A percentile compares a stretch with the other conserved stretches of the same genome.
Conservation (phyloP, 2,113 vertebrate genomes). For the Mungos mungo region DNA sequence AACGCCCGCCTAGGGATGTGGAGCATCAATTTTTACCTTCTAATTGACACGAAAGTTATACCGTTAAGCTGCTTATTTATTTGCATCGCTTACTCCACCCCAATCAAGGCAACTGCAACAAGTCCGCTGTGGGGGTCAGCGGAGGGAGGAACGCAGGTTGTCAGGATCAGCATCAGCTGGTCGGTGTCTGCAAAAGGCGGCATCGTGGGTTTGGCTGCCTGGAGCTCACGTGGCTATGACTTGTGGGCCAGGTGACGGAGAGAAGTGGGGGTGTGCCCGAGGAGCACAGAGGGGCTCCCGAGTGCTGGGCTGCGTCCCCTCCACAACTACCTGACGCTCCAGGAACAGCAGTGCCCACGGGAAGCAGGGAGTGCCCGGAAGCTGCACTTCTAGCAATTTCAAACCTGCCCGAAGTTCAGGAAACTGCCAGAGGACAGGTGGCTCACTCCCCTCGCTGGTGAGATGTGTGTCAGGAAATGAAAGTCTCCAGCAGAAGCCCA, state of each 20-base stretch:
- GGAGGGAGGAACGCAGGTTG: neutral
- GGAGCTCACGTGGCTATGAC: accelerated
- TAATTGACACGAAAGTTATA: neutral
- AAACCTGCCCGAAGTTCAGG: neutral
- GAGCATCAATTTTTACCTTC: neutral
- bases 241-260: neutral
- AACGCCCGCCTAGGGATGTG: neutral
- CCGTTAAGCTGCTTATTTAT: neutral
- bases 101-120: neutral
- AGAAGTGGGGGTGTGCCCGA: neutral
- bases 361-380: neutral
- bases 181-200: neutral
- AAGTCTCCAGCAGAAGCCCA: too few species aligned
- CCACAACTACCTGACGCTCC: neutral
- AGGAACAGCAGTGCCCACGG: neutral
- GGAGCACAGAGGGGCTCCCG: neutral
- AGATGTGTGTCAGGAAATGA: accelerated
- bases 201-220: neutral
- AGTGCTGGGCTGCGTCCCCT: accelerated
- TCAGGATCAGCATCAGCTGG: neutral
- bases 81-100: neutral
- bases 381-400: neutral
- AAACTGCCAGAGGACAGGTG: neutral
- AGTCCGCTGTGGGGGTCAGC: neutral
- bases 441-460: neutral